Evolutionary conservation across 2,113 vertebrate species (phyloP).

Genomic region (Genyomyrus donnyi): DNA sequence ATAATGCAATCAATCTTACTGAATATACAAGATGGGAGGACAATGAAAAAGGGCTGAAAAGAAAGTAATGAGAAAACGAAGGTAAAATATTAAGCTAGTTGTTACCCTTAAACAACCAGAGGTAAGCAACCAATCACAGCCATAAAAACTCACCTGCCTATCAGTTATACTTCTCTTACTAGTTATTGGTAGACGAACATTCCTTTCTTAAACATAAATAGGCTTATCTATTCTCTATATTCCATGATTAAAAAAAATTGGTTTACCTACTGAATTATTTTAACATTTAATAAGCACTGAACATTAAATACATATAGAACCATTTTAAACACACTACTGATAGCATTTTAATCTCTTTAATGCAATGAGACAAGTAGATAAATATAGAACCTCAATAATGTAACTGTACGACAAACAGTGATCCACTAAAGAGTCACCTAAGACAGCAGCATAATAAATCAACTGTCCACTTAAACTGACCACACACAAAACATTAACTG

Average conservation of each 20-base stretch:
- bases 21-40: constrained; percentile 8
- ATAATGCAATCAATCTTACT: constrained; percentile 18
- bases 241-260: not conserved
- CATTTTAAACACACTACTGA: not conserved
- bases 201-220: not conserved
- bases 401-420: not conserved
- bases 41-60: not conserved
- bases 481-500: constrained; percentile 12
- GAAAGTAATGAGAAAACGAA: not conserved
- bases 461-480: constrained; percentile 22
- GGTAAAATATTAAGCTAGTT: not conserved
- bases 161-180: not conserved
- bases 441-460: constrained; percentile 17
- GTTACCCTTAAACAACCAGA: not conserved
- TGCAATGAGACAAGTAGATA: not conserved
- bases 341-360: not conserved
- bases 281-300: constrained; percentile 1
- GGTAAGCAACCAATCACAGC: not conserved
- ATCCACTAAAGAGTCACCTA: not conserved
- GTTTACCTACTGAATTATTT: not conserved
- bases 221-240: not conserved
- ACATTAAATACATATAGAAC: not conserved
- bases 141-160: not conserved
- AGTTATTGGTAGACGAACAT: not conserved
- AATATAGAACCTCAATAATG: not conserved